Evolutionary conservation across 2,888 invertebrate genomes (phyloP).

Genomic region (Ischnura elegans): DNA sequence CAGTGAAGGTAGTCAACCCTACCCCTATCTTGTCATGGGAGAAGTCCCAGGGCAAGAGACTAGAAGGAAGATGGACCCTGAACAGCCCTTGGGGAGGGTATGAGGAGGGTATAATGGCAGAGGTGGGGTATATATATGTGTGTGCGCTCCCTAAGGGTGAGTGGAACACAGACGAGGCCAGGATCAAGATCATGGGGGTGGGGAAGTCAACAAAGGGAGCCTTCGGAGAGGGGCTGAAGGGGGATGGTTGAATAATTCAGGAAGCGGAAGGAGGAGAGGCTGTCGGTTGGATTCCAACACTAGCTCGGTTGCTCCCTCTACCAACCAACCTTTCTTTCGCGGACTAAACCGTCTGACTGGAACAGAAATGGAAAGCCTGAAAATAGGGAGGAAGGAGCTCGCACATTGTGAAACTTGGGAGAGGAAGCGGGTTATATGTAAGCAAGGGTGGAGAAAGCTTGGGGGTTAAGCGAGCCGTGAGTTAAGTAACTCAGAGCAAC

Average conservation of each 20-base stretch:
- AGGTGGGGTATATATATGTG: not conserved
- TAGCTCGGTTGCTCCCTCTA: not conserved
- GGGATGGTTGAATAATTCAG: conserved; percentile 43
- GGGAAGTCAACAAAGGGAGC: conserved; percentile 31
- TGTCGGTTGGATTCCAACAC: not conserved
- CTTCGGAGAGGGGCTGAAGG: too few relatives aligned
- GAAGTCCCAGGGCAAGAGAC: not conserved
- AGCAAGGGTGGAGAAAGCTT: too few relatives aligned
- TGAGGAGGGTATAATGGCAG: not conserved
- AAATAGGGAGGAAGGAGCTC: not conserved
- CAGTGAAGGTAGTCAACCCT: too few relatives aligned
- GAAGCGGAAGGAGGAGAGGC: not conserved
- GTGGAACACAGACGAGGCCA: too few relatives aligned
- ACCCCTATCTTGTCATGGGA: too few relatives aligned
- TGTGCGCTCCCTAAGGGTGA: not conserved
- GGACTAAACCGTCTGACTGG: not conserved
- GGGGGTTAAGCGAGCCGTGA: too few relatives aligned
- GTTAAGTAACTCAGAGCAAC: too few relatives aligned
- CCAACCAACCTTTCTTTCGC: not conserved
- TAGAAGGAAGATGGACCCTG: not conserved
- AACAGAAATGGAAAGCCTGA: not conserved
- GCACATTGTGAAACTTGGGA: too few relatives aligned
- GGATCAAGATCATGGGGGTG: not conserved
- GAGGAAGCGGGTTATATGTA: too few relatives aligned
- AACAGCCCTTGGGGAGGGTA: too few relatives aligned